Evolutionary conservation across 2,113 vertebrate species (phyloP).

Genomic region (Orthonyx spaldingii): DNA sequence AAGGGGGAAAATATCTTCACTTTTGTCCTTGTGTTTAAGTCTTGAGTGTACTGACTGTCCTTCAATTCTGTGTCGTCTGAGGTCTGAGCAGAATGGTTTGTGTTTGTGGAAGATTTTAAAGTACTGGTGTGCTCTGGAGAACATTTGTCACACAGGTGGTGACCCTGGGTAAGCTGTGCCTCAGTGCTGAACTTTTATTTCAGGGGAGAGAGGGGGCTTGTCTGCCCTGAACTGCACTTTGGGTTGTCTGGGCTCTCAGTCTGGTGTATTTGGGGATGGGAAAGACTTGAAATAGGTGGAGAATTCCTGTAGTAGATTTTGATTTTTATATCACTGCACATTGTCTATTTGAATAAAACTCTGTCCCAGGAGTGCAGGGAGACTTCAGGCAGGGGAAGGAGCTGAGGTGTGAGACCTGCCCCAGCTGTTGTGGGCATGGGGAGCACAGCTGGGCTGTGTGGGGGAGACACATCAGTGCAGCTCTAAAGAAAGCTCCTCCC

Average conservation of each 20-base stretch:
- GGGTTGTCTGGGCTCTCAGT: not conserved
- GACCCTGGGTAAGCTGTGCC: not conserved
- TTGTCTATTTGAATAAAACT: not conserved
- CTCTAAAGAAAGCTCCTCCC: not conserved
- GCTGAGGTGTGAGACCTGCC: not conserved
- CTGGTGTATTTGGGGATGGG: not conserved
- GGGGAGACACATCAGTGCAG: too few species aligned
- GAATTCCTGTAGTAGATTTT: not conserved
- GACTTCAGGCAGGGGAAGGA: not conserved
- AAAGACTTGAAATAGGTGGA: not conserved
- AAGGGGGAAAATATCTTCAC: not conserved
- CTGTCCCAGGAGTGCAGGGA: not conserved
- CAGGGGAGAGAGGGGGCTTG: fast-evolving
- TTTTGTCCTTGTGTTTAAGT: not conserved
- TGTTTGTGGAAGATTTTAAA: not conserved
- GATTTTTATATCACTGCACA: not conserved
- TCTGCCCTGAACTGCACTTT: not conserved
- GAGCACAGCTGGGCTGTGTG: not conserved
- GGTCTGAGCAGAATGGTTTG: not conserved
- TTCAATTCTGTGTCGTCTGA: not conserved
- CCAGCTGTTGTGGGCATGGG: not conserved
- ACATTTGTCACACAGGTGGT: not conserved
- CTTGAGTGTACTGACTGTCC: not conserved
- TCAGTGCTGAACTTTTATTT: not conserved
- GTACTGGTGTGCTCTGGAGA: not conserved